Evolutionary conservation across 2,888 invertebrate species (phyloP).

Genomic region (Stenchaetothrips biformis): DNA sequence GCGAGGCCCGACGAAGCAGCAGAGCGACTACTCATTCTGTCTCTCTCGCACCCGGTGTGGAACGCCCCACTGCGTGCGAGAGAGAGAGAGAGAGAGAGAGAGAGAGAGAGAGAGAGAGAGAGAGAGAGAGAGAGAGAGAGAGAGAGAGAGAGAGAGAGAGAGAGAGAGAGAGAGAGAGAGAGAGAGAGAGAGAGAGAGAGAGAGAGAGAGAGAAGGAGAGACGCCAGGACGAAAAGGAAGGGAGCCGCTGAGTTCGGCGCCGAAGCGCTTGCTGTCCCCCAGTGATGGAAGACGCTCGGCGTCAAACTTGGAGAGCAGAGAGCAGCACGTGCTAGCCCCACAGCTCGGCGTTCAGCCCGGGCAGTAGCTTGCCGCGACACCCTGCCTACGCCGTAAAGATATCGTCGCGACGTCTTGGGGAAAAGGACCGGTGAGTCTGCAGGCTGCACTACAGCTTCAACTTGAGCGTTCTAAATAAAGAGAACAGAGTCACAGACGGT

Average conservation of each 20-base stretch:
- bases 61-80: background rate
- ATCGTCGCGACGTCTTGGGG: too few relatives aligned
- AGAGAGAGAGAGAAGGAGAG: background rate
- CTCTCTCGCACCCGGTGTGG: background rate
- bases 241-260: background rate
- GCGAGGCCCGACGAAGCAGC: too few relatives aligned
- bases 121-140: slow-evolving; percentile 10
- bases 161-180: slow-evolving; percentile 5
- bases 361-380: background rate
- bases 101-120: slow-evolving; percentile 5
- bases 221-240: background rate
- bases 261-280: background rate
- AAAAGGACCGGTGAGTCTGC: too few relatives aligned
- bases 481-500: too few relatives aligned
- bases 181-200: background rate
- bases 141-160: background rate
- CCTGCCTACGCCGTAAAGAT: too few relatives aligned
- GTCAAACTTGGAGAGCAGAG: background rate
- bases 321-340: background rate
- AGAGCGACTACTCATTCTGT: background rate
- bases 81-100: background rate
- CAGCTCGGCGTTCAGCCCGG: too few relatives aligned
- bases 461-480: too few relatives aligned
- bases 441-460: too few relatives aligned
- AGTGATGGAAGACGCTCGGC: background rate